Base-by-base conservation (phyloP, 2,113 vertebrate species). In the Lethenteron reissneri region DNA sequence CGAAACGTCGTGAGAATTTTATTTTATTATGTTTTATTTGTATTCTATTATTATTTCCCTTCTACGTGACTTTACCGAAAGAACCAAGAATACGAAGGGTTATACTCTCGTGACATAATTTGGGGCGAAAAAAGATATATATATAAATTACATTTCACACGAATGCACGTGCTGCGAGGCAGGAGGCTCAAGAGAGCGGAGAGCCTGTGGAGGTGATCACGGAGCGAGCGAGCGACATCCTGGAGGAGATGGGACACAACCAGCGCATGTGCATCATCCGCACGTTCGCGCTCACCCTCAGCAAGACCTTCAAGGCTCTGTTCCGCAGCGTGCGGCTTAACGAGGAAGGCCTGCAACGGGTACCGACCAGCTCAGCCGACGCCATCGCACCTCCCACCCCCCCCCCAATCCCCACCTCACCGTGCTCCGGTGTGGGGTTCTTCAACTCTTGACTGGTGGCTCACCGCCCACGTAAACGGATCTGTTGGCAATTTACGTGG, bases 331-430 rank as follows among this genome's bases (percentile, higher is more conserved):
- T 97, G 75, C 83, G 82, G 71, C 86, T 97, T 59, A 99, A 99
- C 68, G 90, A 97, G 77, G 94, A 99, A 74, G 94, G 94, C 72
- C 83, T 99, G 76, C 92, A 94, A 78, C 91, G 89, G 78, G 94
- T 96, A 76, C 88, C 89, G 80, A 73, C 8, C n/a, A 11, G 21
- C 64, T 11, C 21, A 9, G 21, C n/a, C 11, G 11, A 17, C n/a
- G 64, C 21, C 64, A 68, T 68, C 21, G 64, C n/a, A 68, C 8
- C 21, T n/a, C 11, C 62, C 21, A 21, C 62, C 15, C 8, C 9
- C 11, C 15, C 25, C 64, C 64, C 25, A n/a, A 68, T 11, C 25
- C 64, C 2, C n/a, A 68, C 64, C 64, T 68, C 64, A 9, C 8
- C 64, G 25, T 68, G n/a, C 25, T 25, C 41, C 41, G 41, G 41